phyloP scores from a whole-genome alignment of 2,888 invertebrate species.

The Brachypalpus laphriformis region DNA sequence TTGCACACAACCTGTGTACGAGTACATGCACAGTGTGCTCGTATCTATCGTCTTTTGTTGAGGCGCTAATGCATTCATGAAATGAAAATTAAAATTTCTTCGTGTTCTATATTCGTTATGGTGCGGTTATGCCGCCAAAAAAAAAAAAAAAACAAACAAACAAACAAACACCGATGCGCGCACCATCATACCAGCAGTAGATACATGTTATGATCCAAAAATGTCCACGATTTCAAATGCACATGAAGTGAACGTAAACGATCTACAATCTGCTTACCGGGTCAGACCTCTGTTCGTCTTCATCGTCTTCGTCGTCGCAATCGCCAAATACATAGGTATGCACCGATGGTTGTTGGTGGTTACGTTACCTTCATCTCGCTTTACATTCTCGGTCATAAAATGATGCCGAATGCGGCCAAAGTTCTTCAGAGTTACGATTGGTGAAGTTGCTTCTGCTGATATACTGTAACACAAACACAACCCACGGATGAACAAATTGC shows the following conservation, averaged over 20 bases:
- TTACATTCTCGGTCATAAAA: conserved; percentile 67
- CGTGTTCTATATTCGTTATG: conserved; percentile 64
- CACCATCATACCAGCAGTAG: conserved; percentile 23
- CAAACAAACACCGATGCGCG: conserved; percentile 31
- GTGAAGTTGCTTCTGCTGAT: conserved; percentile 48
- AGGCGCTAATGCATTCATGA: conserved; percentile 66
- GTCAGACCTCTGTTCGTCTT: conserved; percentile 64
- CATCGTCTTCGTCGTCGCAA: conserved; percentile 7
- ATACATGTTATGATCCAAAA: conserved; percentile 60
- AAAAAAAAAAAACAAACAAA: conserved; percentile 15
- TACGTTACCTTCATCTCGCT: conserved; percentile 24
- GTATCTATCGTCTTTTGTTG: conserved; percentile 37
- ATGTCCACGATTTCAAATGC: conserved; percentile 67
- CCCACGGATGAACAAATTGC: conserved; percentile 53
- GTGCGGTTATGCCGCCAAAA: conserved; percentile 6
- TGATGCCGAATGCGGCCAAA: conserved; percentile 62
- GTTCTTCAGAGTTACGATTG: conserved; percentile 56
- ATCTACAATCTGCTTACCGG: conserved; percentile 66
- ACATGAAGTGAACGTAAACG: conserved; percentile 74
- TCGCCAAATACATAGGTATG: conserved; percentile 21
- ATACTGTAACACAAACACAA: neutral
- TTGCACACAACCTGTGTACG: conserved; percentile 47
- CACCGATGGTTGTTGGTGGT: conserved; percentile 25
- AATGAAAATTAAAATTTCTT: conserved; percentile 67
- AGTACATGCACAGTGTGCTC: neutral